Percentiles rank a stretch among this genome's conserved stretches.
These are phyloP conservation scores for Crypturellus tataupa DNA, from an alignment of 2,797 vertebrate genomes.

Conservation along the genomic window DNA sequence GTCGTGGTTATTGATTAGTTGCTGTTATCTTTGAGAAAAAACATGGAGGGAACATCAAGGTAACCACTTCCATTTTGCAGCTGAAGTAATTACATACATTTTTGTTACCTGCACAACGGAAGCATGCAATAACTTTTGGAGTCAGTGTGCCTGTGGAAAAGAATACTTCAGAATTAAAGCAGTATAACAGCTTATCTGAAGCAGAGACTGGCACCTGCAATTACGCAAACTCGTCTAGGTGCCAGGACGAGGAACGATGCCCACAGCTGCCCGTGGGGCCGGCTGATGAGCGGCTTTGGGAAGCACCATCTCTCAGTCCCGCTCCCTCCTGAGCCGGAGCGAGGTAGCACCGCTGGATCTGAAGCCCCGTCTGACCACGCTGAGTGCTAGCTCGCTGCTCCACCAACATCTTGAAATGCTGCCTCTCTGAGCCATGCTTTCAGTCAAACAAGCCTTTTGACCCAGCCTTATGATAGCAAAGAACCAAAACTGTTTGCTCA, in stretches of 20 bases:
- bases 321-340: neutral
- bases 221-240: neutral
- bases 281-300: neutral
- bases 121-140: neutral
- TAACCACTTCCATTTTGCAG: neutral
- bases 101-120: neutral
- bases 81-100: neutral
- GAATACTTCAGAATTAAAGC: neutral
- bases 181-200: neutral
- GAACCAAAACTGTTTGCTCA: neutral
- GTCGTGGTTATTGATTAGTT: neutral
- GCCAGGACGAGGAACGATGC: neutral
- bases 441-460: neutral
- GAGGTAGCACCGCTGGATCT: neutral
- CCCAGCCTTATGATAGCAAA: neutral
- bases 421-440: neutral
- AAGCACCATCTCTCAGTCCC: fast-evolving
- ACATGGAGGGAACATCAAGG: neutral
- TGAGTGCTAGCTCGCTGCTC: fast-evolving
- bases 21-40: neutral
- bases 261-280: neutral
- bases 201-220: neutral
- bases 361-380: fast-evolving
- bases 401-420: neutral
- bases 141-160: neutral